Evolutionary conservation across 2,113 vertebrate species (phyloP).

Genomic region (Toxotes chatareus): DNA sequence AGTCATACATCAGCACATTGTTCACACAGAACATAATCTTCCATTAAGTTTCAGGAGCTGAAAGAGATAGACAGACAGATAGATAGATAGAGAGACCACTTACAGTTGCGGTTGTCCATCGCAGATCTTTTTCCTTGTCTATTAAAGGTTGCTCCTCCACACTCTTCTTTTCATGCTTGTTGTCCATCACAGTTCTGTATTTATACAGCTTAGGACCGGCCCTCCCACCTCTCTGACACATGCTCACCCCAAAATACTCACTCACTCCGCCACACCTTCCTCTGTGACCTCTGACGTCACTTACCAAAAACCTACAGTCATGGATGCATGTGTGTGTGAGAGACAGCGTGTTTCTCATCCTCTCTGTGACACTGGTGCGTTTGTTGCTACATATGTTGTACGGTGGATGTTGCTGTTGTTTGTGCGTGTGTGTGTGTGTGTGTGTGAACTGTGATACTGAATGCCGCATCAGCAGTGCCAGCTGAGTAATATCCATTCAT

Average conservation of each 20-base stretch:
- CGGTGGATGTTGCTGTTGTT: neutral
- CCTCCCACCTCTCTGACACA: constrained; percentile 60
- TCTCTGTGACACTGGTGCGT: constrained; percentile 20
- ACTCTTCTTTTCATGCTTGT: neutral
- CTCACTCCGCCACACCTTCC: constrained; percentile 23
- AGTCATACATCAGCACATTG: constrained; percentile 45
- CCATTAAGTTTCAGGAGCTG: neutral
- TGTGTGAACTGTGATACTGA: neutral
- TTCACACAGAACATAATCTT: constrained; percentile 8
- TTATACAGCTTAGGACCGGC: constrained; percentile 56
- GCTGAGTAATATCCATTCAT: neutral
- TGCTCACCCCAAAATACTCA: constrained; percentile 35
- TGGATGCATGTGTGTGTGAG: constrained; percentile 4
- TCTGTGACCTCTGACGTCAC: constrained; percentile 72
- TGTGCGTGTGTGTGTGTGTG: neutral
- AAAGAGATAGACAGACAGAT: neutral
- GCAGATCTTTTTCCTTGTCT: neutral
- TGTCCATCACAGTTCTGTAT: constrained; percentile 49
- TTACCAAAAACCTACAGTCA: constrained; percentile 44
- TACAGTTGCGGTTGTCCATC: constrained; percentile 45
- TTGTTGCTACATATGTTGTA: constrained; percentile 5
- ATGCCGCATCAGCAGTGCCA: neutral
- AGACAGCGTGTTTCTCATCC: constrained; percentile 3
- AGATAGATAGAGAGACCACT: neutral
- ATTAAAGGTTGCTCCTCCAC: neutral